These are phyloP conservation scores for Parasteatoda tepidariorum DNA, from an alignment of 1,140 invertebrate species.

Conservation along the genomic window DNA sequence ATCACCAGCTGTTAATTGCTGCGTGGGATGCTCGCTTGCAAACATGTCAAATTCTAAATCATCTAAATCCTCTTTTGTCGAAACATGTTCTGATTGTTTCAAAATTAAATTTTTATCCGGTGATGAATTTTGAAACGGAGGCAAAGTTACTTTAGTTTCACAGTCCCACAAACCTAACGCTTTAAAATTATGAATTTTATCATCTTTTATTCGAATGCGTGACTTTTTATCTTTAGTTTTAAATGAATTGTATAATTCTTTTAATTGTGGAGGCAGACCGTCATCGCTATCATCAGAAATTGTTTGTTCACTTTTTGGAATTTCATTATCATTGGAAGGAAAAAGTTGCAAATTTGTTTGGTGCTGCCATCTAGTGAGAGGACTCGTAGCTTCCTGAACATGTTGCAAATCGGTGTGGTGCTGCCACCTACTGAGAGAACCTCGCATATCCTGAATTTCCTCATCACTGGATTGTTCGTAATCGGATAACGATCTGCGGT, in stretches of 20 bases:
- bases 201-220: slow-evolving; percentile 43
- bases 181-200: slow-evolving; percentile 54
- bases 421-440: slow-evolving; percentile 53
- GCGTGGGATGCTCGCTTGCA: not conserved
- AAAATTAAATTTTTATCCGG: not conserved
- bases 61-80: slow-evolving; percentile 30
- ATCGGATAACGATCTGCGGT: not conserved
- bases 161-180: slow-evolving; percentile 51
- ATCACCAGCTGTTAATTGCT: not conserved
- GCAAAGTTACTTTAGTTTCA: slow-evolving; percentile 56
- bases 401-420: slow-evolving; percentile 44
- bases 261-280: slow-evolving; percentile 25
- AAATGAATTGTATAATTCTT: slow-evolving; percentile 49
- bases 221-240: slow-evolving; percentile 49
- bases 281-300: slow-evolving; percentile 16
- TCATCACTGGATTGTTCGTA: slow-evolving; percentile 39
- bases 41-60: slow-evolving; percentile 58
- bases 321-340: not conserved
- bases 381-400: slow-evolving; percentile 43
- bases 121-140: slow-evolving; percentile 16
- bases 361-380: slow-evolving; percentile 56
- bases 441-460: slow-evolving; percentile 20
- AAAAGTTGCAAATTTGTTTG: not conserved
- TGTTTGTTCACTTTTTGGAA: not conserved
- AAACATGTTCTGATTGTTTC: not conserved